Evolutionary conservation across 2,113 vertebrate genomes (phyloP), one percentile per base, ranked within the genome.

Genomic region (Pao palembangensis): DNA sequence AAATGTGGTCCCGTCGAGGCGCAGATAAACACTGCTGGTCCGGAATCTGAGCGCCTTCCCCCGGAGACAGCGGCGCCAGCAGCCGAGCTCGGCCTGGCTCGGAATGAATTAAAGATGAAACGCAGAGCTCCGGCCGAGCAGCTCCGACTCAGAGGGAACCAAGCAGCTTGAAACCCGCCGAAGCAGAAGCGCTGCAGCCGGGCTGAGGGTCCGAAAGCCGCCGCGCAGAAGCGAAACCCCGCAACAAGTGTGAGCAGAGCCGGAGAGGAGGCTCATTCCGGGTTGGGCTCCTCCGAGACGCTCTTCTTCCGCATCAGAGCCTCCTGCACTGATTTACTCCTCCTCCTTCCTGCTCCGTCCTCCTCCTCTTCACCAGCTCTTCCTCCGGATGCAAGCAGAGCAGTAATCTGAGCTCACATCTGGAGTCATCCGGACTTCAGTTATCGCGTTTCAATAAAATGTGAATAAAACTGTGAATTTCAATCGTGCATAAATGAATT

Each of bases 301-400:
- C 58, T 23, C 28, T 69, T 54, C 84, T 81, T 86, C 84, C 79
- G 77, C 75, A 52, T 80, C 70, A 10, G 59, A 73, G 79, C 80
- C 68, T 55, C 63, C 20, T 16, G 51, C 74, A 57, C 61, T 72
- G 79, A 82, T 80, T 84, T 81, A 67, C 76, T 76, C 78, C 80
- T 76, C 69, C 75, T 57, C 55, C 41, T 43, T 17, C 58, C n/a
- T n/a, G n/a, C n/a, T n/a, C n/a, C n/a, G n/a, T n/a, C 51, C 49
- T 25, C 41, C 28, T 49, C 20, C 25, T 50, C 13, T 31, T 56
- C 16, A 21, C 20, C 28, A 17, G 6, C 31, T 44, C 61, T 42
- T 58, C 43, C 4, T 8, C 55, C 51, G 21, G 50, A 38, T 34
- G 1, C 12, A 1, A 8, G 19, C 31, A 16, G 23, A 2, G 5